These are phyloP conservation scores for Parnassius mnemosyne DNA, from an alignment of 2,888 invertebrate genomes.

Conservation along the genomic window DNA sequence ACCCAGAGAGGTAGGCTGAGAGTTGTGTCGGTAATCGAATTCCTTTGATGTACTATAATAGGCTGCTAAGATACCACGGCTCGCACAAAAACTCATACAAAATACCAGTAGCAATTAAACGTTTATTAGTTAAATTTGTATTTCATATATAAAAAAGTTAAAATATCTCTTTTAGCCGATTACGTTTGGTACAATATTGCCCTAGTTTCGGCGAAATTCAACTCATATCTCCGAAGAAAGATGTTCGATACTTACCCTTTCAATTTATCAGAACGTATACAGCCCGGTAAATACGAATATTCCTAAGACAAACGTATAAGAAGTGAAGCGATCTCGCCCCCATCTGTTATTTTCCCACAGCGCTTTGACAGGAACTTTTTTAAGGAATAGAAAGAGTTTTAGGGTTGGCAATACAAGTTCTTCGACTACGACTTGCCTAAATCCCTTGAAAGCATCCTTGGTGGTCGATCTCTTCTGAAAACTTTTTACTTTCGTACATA, in stretches of 20 bases:
- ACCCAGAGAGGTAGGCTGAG: too few relatives aligned
- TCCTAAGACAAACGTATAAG: constrained; percentile 9
- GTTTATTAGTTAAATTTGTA: too few relatives aligned
- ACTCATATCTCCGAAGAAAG: neutral
- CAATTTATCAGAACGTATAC: neutral
- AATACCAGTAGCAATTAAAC: too few relatives aligned
- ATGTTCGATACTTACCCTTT: neutral
- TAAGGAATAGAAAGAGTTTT: constrained; percentile 19
- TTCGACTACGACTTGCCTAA: neutral
- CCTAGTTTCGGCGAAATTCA: neutral
- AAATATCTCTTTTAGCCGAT: too few relatives aligned
- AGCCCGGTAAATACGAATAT: constrained; percentile 3
- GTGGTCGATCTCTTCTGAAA: neutral
- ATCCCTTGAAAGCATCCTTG: constrained; percentile 11
- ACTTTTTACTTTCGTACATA: neutral
- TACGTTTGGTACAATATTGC: too few relatives aligned
- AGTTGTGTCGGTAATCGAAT: too few relatives aligned
- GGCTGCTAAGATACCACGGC: too few relatives aligned
- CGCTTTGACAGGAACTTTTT: constrained; percentile 21
- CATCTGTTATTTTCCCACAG: constrained; percentile 26
- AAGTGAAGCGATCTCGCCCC: constrained; percentile 2
- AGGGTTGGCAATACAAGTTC: constrained; percentile 7
- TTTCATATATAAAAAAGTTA: too few relatives aligned
- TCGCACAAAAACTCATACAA: too few relatives aligned
- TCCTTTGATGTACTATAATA: too few relatives aligned